Conservation (phyloP, 2,797 vertebrate genomes). For the Melanotaenia nigrans region DNA sequence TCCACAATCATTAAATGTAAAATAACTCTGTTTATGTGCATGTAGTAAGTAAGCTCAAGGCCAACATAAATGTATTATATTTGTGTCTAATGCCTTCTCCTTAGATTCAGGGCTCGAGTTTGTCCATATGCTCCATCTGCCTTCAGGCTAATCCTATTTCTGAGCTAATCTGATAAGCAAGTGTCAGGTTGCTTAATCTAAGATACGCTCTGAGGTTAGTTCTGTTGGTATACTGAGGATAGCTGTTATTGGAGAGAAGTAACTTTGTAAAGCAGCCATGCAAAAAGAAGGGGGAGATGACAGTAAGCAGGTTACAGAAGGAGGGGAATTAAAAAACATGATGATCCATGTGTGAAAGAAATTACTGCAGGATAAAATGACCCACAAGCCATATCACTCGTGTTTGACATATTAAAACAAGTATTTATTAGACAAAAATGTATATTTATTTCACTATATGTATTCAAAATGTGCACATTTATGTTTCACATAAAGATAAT, state of each 20-base stretch:
- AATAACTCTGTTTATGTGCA: not conserved
- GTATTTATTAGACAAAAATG: slow-evolving; percentile 1
- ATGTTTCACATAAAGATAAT: not conserved
- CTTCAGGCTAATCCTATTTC: slow-evolving; percentile 61
- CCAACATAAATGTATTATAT: not conserved
- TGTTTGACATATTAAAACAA: not conserved
- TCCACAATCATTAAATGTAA: not conserved
- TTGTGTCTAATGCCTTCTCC: slow-evolving; percentile 9
- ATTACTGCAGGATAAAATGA: not conserved
- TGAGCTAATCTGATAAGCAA: slow-evolving; percentile 67
- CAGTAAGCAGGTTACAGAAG: not conserved
- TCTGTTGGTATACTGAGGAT: not conserved
- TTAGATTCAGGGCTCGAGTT: slow-evolving; percentile 8
- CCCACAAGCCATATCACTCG: not conserved
- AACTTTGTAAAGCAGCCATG: not conserved
- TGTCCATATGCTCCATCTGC: slow-evolving; percentile 62
- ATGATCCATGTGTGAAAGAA: not conserved
- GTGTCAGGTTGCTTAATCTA: slow-evolving; percentile 20
- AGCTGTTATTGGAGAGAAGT: slow-evolving; percentile 3
- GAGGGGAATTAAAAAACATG: not conserved
- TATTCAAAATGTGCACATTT: not conserved
- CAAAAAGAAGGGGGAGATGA: not conserved
- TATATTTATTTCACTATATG: not conserved
- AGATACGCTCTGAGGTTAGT: slow-evolving; percentile 40
- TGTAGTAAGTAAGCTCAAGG: slow-evolving; percentile 2